These are phyloP conservation scores for Distichodus sexfasciatus DNA, from an alignment of 2,797 vertebrate species.

Conservation along the genomic window DNA sequence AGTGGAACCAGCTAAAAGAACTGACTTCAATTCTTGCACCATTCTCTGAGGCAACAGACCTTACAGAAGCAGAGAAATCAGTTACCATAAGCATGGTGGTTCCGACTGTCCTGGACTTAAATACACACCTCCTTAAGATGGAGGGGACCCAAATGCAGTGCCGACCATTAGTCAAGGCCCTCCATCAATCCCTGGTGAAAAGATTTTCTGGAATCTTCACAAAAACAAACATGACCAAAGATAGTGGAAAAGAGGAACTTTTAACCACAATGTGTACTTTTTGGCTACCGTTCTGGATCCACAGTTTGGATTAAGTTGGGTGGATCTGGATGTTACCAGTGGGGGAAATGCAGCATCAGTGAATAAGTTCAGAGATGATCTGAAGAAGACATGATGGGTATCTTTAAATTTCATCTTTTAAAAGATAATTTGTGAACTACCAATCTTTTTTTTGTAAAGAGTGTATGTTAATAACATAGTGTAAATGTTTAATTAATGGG, in stretches of 20 bases:
- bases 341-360: constrained; percentile 9
- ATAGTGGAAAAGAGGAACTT: constrained; percentile 15
- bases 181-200: constrained; percentile 22
- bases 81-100: constrained; percentile 32
- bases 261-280: constrained; percentile 27
- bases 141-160: constrained; percentile 13
- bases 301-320: constrained; percentile 32
- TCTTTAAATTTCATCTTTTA: no score
- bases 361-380: constrained; percentile 35
- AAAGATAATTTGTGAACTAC: no score
- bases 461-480: no score
- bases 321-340: constrained; percentile 28
- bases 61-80: constrained; percentile 28
- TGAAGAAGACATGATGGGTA: constrained; percentile 35
- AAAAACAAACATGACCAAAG: constrained; percentile 8
- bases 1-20: constrained; percentile 32
- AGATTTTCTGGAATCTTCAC: constrained; percentile 31
- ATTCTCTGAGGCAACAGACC: constrained; percentile 34
- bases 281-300: constrained; percentile 23
- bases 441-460: no score
- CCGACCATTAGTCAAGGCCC: constrained; percentile 23
- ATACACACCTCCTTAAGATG: constrained; percentile 31
- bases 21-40: constrained; percentile 24
- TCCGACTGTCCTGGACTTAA: constrained; percentile 30
- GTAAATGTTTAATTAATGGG: no score